Evolutionary conservation across 2,888 invertebrate genomes (phyloP), one percentile per base, ranked within the genome.

Genomic region (Petrolisthes cinctipes): DNA sequence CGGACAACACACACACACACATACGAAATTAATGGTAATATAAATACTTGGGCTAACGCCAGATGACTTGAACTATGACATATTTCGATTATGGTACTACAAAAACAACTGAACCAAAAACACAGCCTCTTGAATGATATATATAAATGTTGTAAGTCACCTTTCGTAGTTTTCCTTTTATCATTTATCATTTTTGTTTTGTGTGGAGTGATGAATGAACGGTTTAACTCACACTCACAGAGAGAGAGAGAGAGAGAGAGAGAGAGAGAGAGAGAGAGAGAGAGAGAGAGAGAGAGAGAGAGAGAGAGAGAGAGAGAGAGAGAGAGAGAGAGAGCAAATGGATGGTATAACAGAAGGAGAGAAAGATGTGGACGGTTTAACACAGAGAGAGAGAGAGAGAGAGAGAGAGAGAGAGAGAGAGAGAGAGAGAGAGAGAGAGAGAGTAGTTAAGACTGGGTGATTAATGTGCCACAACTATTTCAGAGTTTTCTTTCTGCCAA

Each of bases 301-400:
- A 51, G 37, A 76, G 9, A 23, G 51, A 17, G 14, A 73, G 78
- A 51, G 75, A 75, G 75, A 75, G 75, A 75, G 75, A 75, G 75
- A 75, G 75, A 75, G 75, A 75, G 66, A 66, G 75, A 75, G 75
- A 75, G 75, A 75, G 75, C 7, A 61, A 61, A 9, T 9, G 61
- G 7, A n/a, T 6, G 20, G 9, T 6, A 20, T n/a, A 20, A n/a
- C 14, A 75, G 75, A 75, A 4, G 4, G 75, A 75, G 75, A 75
- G 75, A 75, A 4, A 75, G 75, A 75, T n/a, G 17, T 6, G n/a
- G n/a, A n/a, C n/a, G n/a, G n/a, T n/a, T n/a, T n/a, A 11, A 61
- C 9, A 61, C 9, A 75, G 75, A 75, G 75, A 75, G 66, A 66
- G 75, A 75, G 75, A 75, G 75, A 75, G 75, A 75, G 75, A 75